A percentile compares a stretch with the other conserved stretches of the same genome.
Evolutionary conservation across 2,888 invertebrate genomes (phyloP).

Genomic region (Protula sp.): DNA sequence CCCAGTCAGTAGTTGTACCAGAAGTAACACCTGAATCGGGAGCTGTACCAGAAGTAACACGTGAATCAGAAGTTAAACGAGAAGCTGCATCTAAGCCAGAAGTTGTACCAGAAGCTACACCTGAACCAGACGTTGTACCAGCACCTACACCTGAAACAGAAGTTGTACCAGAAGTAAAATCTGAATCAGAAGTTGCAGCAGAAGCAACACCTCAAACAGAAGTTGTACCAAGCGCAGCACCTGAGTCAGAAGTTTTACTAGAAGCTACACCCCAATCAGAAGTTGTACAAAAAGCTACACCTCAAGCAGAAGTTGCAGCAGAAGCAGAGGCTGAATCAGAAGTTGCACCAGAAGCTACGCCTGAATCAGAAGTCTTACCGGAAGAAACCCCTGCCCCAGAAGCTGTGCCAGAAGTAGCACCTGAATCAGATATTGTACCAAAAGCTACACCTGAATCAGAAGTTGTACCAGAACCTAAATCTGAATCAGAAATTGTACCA

Average conservation of each 20-base stretch:
- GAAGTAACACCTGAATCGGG: no score
- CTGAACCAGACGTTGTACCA: no score
- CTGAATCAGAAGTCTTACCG: conserved; percentile 4
- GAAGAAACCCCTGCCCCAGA: conserved; percentile 5
- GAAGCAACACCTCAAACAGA: not conserved
- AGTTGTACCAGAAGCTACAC: no score
- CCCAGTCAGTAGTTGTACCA: no score
- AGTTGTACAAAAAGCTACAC: not conserved
- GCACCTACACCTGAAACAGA: conserved; percentile 4
- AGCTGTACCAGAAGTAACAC: no score
- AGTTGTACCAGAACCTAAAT: conserved; percentile 8
- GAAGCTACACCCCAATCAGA: conserved; percentile 7
- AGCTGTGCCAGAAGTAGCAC: not conserved
- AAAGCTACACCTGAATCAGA: conserved; percentile 5
- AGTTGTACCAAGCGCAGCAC: not conserved
- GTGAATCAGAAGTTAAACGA: no score
- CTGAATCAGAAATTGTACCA: not conserved
- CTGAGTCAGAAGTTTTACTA: conserved; percentile 3
- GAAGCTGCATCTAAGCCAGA: no score
- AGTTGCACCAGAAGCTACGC: conserved; percentile 2
- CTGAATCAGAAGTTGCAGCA: conserved; percentile 7
- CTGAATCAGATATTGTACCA: not conserved
- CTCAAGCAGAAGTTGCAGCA: not conserved
- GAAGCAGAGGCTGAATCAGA: conserved; percentile 4
- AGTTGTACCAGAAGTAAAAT: conserved; percentile 3